A percentile compares a stretch with the other conserved stretches of the same genome.
These are phyloP conservation scores for Medauroidea extradentata DNA, from an alignment of 1,140 invertebrate genomes.

Conservation along the genomic window DNA sequence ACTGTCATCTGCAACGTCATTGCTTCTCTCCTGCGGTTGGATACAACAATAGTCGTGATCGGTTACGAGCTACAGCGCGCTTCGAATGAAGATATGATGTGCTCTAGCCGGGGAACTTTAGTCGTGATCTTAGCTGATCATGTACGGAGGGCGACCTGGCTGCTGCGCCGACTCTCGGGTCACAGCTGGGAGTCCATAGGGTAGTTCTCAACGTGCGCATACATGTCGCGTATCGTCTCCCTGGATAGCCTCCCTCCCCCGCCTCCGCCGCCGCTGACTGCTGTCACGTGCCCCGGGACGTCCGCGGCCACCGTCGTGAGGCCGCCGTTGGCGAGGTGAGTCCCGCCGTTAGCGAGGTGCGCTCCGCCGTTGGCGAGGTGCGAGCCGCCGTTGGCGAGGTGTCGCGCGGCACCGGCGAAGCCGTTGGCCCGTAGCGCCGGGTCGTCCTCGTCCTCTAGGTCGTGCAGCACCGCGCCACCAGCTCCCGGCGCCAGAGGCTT, in stretches of 20 bases:
- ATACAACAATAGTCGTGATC: no score
- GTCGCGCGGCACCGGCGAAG: not conserved
- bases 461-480: conserved; percentile 19
- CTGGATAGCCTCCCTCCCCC: conserved; percentile 24
- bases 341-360: not conserved
- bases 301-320: no score
- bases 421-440: not conserved
- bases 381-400: not conserved
- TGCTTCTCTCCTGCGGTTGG: no score
- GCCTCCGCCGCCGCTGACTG: conserved; percentile 11
- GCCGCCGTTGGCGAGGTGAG: not conserved
- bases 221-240: conserved; percentile 37
- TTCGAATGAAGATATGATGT: no score
- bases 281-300: not conserved
- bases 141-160: no score
- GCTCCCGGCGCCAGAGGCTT: conserved; percentile 15
- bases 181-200: conserved; percentile 27
- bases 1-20: no score
- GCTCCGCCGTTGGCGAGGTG: conserved; percentile 3
- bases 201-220: conserved; percentile 35
- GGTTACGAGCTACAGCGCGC: no score
- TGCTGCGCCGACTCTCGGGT: not conserved
- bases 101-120: no score
- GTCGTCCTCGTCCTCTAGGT: conserved; percentile 19
- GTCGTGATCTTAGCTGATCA: no score